phyloP scores from a whole-genome alignment of 2,888 invertebrate genomes.

The Lasioglossum figueresi region DNA sequence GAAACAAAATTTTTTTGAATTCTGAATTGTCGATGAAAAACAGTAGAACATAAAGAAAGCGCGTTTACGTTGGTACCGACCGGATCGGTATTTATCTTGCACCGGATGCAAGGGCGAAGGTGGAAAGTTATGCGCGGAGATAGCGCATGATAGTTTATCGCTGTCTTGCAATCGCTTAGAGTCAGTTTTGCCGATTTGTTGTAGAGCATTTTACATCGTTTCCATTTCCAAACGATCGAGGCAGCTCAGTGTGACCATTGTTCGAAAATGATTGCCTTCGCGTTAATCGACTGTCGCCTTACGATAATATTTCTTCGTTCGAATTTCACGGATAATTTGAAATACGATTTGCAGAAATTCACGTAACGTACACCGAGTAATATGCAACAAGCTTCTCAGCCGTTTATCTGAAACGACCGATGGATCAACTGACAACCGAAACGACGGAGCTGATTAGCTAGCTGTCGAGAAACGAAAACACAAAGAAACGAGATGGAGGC shows the following conservation, averaged over 20 bases:
- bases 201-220: background rate
- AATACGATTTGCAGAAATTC: background rate
- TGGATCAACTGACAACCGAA: background rate
- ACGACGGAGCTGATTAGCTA: slow-evolving; percentile 7
- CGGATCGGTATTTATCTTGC: background rate
- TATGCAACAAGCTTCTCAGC: background rate
- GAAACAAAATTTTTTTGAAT: background rate
- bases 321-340: background rate
- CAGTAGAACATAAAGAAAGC: background rate
- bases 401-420: background rate
- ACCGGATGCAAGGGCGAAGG: background rate
- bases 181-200: background rate
- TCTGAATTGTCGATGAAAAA: background rate
- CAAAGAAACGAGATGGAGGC: slow-evolving; percentile 15
- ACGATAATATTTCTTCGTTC: background rate
- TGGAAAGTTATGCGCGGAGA: background rate
- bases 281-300: background rate
- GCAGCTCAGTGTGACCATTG: background rate
- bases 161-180: background rate
- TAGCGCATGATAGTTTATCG: background rate
- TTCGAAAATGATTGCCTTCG: background rate
- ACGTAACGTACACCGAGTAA: background rate
- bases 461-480: background rate
- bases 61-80: background rate
- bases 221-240: background rate